Evolutionary conservation across 2,113 vertebrate species (phyloP).

Genomic region (Ornithorhynchus anatinus): DNA sequence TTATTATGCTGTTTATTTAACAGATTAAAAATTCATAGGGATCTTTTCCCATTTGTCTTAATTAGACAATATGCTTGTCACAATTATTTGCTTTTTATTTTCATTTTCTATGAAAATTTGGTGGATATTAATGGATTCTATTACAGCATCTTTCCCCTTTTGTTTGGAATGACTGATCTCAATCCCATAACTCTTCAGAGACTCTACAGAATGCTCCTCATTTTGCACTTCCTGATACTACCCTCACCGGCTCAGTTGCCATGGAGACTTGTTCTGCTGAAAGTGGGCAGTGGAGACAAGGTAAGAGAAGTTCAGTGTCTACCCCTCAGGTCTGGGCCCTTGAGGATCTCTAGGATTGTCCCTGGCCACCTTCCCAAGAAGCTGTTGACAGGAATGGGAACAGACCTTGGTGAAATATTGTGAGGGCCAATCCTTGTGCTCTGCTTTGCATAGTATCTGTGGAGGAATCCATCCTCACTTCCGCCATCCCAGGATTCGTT

Average conservation of each 20-base stretch:
- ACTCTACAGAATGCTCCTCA: background rate
- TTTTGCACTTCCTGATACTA: too few species aligned
- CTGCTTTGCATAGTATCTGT: too few species aligned
- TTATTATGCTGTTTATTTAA: conserved; percentile 71
- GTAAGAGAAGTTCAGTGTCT: background rate
- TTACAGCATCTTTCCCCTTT: conserved; percentile 1
- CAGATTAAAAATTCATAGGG: conserved; percentile 71
- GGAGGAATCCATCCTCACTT: too few species aligned
- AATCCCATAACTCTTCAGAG: background rate
- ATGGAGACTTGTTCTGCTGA: too few species aligned
- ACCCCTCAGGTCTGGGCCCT: background rate
- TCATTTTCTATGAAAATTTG: conserved; percentile 56
- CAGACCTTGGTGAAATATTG: too few species aligned
- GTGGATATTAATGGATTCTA: conserved; percentile 43
- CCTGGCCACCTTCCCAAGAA: too few species aligned
- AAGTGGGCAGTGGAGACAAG: background rate
- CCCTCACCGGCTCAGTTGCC: too few species aligned
- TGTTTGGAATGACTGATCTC: conserved; percentile 6
- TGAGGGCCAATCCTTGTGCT: too few species aligned
- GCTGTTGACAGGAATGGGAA: too few species aligned
- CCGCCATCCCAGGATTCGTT: too few species aligned
- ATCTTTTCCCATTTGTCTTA: conserved; percentile 67
- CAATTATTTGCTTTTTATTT: conserved; percentile 65
- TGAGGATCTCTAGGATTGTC: too few species aligned
- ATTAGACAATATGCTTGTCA: conserved; percentile 58